Percentiles rank a stretch among this genome's conserved stretches.
phyloP scores from a whole-genome alignment of 2,113 vertebrate species.

The Butorides virescens region DNA sequence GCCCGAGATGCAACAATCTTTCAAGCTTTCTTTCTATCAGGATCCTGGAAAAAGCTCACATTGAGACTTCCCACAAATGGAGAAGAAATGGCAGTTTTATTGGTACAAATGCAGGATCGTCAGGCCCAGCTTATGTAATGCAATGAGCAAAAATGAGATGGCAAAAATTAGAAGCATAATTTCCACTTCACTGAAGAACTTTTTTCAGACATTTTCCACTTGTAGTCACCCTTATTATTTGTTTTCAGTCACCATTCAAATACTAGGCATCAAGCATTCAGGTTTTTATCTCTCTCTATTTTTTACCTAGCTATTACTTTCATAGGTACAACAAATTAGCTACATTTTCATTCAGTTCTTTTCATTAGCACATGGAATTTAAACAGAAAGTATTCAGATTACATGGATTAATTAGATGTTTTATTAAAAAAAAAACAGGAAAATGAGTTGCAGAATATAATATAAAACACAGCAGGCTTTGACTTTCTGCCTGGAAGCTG shows the following conservation, averaged over 20 bases:
- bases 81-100: neutral
- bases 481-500: constrained; percentile 75
- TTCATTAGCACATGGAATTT: constrained; percentile 63
- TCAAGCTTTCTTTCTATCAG: neutral
- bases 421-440: constrained; percentile 62
- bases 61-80: neutral
- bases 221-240: neutral
- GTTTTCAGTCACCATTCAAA: constrained; percentile 13
- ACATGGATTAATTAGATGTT: constrained; percentile 76
- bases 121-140: neutral
- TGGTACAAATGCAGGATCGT: neutral
- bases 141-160: neutral
- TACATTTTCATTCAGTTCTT: constrained; percentile 59
- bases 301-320: constrained; percentile 37
- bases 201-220: neutral
- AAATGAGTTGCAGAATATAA: constrained; percentile 72
- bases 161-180: neutral
- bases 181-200: neutral
- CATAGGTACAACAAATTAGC: constrained; percentile 51
- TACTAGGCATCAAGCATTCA: neutral
- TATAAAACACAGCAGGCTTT: constrained; percentile 77
- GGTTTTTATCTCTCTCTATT: neutral
- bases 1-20: neutral
- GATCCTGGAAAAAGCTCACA: neutral
- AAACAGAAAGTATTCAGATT: constrained; percentile 67